Evolutionary conservation across 2,888 invertebrate species (phyloP).

Genomic region (Epirrhoe tristata): DNA sequence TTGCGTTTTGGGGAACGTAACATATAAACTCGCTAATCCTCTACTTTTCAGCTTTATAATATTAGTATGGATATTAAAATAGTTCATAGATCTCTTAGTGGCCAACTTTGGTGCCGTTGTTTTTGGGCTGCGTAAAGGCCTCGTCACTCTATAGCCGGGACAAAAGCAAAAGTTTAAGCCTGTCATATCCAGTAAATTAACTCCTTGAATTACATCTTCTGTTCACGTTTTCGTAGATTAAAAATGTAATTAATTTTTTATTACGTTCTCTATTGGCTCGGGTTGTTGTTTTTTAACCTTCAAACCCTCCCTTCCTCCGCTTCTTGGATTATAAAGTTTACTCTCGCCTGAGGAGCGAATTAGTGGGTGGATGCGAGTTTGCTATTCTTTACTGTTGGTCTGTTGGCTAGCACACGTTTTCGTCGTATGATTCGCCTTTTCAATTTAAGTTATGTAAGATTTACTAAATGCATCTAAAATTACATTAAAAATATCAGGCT

Average conservation of each 20-base stretch:
- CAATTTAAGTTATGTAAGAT: no score
- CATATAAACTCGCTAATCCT: no score
- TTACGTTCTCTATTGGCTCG: conserved; percentile 75
- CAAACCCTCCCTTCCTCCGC: conserved; percentile 56
- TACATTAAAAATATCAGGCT: no score
- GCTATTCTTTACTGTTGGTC: conserved; percentile 7
- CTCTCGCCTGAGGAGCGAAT: conserved; percentile 38
- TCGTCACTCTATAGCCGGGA: no score
- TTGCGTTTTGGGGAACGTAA: no score
- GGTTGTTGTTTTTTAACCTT: conserved; percentile 69
- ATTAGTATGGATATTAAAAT: no score
- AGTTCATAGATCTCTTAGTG: no score
- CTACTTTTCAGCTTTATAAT: no score
- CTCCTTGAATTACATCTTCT: conserved; percentile 57
- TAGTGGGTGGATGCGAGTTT: conserved; percentile 18
- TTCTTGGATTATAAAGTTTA: conserved; percentile 60
- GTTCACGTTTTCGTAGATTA: conserved; percentile 78
- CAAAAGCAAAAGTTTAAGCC: no score
- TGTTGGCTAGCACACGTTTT: not conserved
- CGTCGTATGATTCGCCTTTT: not conserved
- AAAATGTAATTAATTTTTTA: conserved; percentile 84
- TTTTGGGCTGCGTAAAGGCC: no score
- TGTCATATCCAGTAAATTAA: conserved; percentile 48
- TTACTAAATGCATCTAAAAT: no score
- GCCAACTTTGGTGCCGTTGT: no score